Evolutionary conservation across 2,888 invertebrate genomes (phyloP), one percentile per base, ranked within the genome.

Genomic region (Furcula furcula): DNA sequence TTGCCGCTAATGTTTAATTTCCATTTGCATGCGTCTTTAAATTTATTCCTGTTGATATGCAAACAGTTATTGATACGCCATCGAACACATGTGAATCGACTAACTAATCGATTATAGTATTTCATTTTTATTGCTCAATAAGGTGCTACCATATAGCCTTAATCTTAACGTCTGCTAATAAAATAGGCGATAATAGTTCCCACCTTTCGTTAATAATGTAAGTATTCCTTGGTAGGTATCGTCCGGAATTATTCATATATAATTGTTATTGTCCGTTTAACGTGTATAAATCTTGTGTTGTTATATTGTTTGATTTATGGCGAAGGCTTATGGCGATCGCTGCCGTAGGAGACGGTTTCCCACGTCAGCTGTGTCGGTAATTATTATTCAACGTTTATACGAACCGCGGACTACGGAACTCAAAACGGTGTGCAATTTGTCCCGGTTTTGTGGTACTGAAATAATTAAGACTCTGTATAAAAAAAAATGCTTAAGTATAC

Each of bases 241-340:
- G 38, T 30, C 48, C 56, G 46, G 32, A 47, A 58, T 61, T 64
- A 66, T 63, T 65, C 63, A 53, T 56, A 66, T 60, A 65, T 77
- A 75, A 79, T 79, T 76, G 60, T 55, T 63, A 70, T 79, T 74
- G 56, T 55, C 64, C 67, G 64, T 70, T 71, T 70, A 70, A 55
- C 63, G 59, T 58, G 55, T 58, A 76, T 79, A 78, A 78, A 80
- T 80, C 76, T 69, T 55, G 35, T 38, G 61, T 63, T 68, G 66
- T 70, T 69, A 66, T 65, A 60, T 51, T 52, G 49, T 47, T 62
- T 79, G 80, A 82, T 82, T 83, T 83, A 83, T 77, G 53, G 40
- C 32, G 40, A 59, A 53, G 46, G 63, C 65, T 67, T 69, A 69
- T 68, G 67, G 68, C 71, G 63, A 52, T 60, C 64, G 65, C 65